A percentile compares a stretch with the other conserved stretches of the same genome.
Evolutionary conservation across 2,797 vertebrate genomes (phyloP).

Genomic region (Cirrhinus mrigala): DNA sequence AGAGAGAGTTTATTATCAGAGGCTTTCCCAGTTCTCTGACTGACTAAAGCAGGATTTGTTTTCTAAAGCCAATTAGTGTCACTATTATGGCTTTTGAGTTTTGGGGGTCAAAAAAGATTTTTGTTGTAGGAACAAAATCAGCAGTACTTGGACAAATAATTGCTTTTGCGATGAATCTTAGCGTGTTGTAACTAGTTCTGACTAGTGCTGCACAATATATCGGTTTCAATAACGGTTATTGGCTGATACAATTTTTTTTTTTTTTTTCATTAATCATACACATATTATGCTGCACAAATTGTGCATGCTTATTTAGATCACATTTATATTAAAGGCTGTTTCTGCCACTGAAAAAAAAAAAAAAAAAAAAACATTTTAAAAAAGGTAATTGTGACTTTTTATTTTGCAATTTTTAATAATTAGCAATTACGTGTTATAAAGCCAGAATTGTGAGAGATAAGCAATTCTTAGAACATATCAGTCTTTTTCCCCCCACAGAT

Average conservation of each 20-base stretch:
- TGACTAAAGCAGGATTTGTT: not conserved
- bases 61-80: conserved; percentile 3
- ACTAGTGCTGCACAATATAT: not conserved
- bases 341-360: no score
- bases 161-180: not conserved
- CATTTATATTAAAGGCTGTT: not conserved
- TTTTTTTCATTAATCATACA: not conserved
- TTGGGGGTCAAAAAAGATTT: not conserved
- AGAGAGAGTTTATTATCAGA: conserved; percentile 8
- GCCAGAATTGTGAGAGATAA: no score
- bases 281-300: not conserved
- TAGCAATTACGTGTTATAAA: no score
- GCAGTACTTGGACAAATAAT: not conserved
- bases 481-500: no score
- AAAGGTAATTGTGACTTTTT: no score
- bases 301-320: not conserved
- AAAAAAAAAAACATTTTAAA: no score
- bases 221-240: not conserved
- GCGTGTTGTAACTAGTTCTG: not conserved
- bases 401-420: no score
- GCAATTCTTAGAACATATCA: no score
- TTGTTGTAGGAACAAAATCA: not conserved
- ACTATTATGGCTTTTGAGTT: not conserved
- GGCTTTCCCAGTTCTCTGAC: not conserved
- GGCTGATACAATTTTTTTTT: not conserved